These are phyloP conservation scores for Athrips mouffetella DNA, from an alignment of 2,888 invertebrate species.

Conservation along the genomic window DNA sequence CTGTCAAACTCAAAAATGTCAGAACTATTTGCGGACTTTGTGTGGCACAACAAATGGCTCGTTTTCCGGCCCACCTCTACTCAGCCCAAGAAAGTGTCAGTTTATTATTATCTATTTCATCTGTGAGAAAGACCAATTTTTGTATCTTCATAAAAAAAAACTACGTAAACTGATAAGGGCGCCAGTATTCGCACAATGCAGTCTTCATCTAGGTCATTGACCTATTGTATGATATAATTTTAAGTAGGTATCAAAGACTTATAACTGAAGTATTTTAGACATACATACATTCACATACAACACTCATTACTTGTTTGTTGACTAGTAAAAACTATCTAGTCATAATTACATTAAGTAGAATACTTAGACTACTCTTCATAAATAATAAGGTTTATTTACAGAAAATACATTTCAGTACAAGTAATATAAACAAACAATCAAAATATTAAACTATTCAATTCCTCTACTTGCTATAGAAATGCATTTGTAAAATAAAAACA, in stretches of 20 bases:
- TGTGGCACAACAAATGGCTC: too few relatives aligned
- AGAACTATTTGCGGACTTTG: too few relatives aligned
- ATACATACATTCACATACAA: slow-evolving; percentile 22
- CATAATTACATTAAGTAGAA: slow-evolving; percentile 57
- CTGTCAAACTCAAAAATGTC: too few relatives aligned
- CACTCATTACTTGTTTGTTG: slow-evolving; percentile 48
- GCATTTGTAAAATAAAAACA: slow-evolving; percentile 53
- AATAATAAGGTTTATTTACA: slow-evolving; percentile 69
- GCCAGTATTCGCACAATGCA: too few relatives aligned
- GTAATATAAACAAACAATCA: slow-evolving; percentile 57
- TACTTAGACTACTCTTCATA: slow-evolving; percentile 55
- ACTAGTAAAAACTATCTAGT: slow-evolving; percentile 73
- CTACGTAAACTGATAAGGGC: too few relatives aligned
- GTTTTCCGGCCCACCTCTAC: too few relatives aligned
- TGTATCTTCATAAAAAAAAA: too few relatives aligned
- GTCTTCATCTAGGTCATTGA: too few relatives aligned
- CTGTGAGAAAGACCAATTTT: too few relatives aligned
- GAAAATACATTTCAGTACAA: slow-evolving; percentile 45
- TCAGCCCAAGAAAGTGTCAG: too few relatives aligned
- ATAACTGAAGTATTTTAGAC: slow-evolving; percentile 9
- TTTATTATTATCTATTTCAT: too few relatives aligned
- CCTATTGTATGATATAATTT: too few relatives aligned
- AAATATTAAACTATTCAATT: slow-evolving; percentile 33
- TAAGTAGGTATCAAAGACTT: slow-evolving; percentile 6
- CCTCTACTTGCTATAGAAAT: slow-evolving; percentile 56